These are phyloP conservation scores for Coregonus sp. DNA, from an alignment of 2,797 vertebrate genomes.

Conservation along the genomic window DNA sequence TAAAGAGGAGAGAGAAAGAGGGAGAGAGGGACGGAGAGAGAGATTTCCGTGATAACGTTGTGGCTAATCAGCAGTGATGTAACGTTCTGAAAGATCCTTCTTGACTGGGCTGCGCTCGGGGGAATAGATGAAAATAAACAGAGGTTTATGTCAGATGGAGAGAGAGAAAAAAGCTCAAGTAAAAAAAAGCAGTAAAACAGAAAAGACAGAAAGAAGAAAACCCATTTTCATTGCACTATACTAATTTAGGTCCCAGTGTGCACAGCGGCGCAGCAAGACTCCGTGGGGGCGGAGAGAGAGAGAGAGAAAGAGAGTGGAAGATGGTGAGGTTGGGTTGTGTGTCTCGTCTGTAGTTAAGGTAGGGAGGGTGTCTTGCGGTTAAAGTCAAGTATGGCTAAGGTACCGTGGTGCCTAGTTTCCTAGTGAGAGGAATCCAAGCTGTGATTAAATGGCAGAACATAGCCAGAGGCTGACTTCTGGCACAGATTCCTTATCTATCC, in stretches of 20 bases:
- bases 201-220: constrained; percentile 21
- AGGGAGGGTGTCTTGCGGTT: constrained; percentile 63
- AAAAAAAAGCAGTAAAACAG: neutral
- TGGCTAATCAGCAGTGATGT: constrained; percentile 62
- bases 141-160: constrained; percentile 35
- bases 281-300: constrained; percentile 1
- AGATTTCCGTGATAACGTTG: constrained; percentile 10
- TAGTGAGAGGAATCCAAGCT: constrained; percentile 63
- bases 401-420: constrained; percentile 56
- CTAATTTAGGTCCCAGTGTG: constrained; percentile 10
- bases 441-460: constrained; percentile 71
- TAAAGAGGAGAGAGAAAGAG: constrained; percentile 33
- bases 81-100: constrained; percentile 61
- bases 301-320: constrained; percentile 4
- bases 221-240: constrained; percentile 15
- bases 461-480: constrained; percentile 71
- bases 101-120: constrained; percentile 30
- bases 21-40: constrained; percentile 3
- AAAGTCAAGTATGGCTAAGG: constrained; percentile 74
- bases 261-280: neutral
- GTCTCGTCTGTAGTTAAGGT: constrained; percentile 54
- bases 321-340: constrained; percentile 29
- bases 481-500: constrained; percentile 61
- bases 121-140: constrained; percentile 55
- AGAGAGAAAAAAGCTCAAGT: too few relatives aligned